A percentile compares a stretch with the other conserved stretches of the same genome.
Evolutionary conservation across 2,888 invertebrate species (phyloP).

Genomic region (Meiosimyza platycephala): DNA sequence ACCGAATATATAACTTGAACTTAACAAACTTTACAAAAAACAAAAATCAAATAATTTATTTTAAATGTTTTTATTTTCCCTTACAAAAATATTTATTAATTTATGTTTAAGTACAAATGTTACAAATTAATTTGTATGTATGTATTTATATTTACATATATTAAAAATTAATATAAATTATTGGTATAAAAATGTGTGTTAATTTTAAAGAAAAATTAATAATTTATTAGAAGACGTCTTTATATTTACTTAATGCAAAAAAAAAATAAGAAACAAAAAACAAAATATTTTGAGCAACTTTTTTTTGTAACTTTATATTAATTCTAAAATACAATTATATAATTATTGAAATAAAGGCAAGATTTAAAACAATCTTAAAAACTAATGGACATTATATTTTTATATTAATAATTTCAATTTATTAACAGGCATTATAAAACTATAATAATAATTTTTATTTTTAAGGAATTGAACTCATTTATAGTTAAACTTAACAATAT

Average conservation of each 20-base stretch:
- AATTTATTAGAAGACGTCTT: conserved; percentile 14
- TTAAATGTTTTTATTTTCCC: conserved; percentile 16
- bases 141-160: conserved; percentile 25
- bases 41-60: conserved; percentile 5
- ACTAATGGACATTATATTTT: conserved; percentile 27
- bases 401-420: neutral
- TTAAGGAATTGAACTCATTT: no score
- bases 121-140: conserved; percentile 14
- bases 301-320: neutral
- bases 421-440: conserved; percentile 6
- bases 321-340: conserved; percentile 11
- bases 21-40: neutral
- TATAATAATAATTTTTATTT: neutral
- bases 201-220: conserved; percentile 11
- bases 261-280: neutral
- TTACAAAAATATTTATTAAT: conserved; percentile 25
- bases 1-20: no score
- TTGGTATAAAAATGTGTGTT: conserved; percentile 10
- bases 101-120: conserved; percentile 11
- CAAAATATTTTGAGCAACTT: neutral
- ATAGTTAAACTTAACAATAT: no score
- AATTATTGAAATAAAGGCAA: conserved; percentile 51
- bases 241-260: conserved; percentile 8
- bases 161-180: conserved; percentile 17
- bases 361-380: conserved; percentile 62